These are phyloP conservation scores for Drosophila siamana DNA, from an alignment of 2,888 invertebrate species.

Conservation along the genomic window DNA sequence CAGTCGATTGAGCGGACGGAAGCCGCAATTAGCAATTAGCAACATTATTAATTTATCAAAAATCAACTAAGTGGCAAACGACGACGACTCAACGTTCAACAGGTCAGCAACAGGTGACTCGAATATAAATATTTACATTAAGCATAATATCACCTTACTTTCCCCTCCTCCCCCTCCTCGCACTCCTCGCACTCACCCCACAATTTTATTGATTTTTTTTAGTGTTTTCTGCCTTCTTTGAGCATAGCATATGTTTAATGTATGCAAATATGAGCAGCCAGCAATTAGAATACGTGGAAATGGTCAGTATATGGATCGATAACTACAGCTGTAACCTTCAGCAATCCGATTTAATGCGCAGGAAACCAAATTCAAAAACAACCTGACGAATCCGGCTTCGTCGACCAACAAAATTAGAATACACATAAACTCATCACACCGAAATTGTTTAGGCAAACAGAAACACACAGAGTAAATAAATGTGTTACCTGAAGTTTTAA, in stretches of 20 bases:
- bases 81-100: slow-evolving; percentile 29
- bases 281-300: slow-evolving; percentile 5
- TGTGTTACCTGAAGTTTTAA: slow-evolving; percentile 28
- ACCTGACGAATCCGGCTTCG: slow-evolving; percentile 5
- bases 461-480: background rate
- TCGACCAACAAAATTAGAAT: slow-evolving; percentile 22
- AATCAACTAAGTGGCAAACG: slow-evolving; percentile 32
- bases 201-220: slow-evolving; percentile 47
- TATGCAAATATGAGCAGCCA: slow-evolving; percentile 29
- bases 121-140: slow-evolving; percentile 54
- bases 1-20: slow-evolving; percentile 34
- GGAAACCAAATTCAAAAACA: slow-evolving; percentile 3
- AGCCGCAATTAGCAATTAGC: slow-evolving; percentile 51
- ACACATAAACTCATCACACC: slow-evolving; percentile 21
- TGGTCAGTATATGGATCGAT: background rate
- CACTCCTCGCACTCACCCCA: background rate
- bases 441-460: slow-evolving; percentile 16
- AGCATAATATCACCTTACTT: slow-evolving; percentile 31
- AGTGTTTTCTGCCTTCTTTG: slow-evolving; percentile 17
- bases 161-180: too few relatives aligned
- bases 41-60: slow-evolving; percentile 56
- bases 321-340: slow-evolving; percentile 1
- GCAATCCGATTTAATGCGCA: background rate
- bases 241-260: slow-evolving; percentile 42
- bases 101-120: slow-evolving; percentile 39